phyloP scores from a whole-genome alignment of 2,113 vertebrate species.

The Burhinus bistriatus region DNA sequence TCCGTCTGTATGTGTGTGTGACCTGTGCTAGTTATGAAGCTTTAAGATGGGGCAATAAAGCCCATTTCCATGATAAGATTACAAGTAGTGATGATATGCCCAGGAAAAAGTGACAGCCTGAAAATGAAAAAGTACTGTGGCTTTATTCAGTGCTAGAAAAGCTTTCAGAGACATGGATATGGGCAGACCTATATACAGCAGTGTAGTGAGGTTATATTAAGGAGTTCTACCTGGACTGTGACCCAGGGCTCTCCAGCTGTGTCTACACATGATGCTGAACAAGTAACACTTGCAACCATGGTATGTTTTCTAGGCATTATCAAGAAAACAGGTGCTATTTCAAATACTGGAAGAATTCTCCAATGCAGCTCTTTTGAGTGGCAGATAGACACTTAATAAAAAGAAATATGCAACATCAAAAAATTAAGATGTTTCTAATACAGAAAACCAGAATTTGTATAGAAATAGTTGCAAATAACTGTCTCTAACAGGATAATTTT shows the following conservation, averaged over 20 bases:
- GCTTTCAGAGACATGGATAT: not conserved
- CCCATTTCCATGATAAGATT: not conserved
- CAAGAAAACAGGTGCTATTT: not conserved
- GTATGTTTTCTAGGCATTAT: not conserved
- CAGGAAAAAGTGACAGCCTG: not conserved
- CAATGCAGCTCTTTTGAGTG: not conserved
- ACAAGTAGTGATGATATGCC: not conserved
- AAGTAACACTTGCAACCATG: not conserved
- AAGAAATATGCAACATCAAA: not conserved
- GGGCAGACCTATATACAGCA: not conserved
- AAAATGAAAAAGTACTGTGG: not conserved
- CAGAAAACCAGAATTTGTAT: not conserved
- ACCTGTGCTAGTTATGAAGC: not conserved
- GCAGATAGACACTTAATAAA: not conserved
- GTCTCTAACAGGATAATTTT: not conserved
- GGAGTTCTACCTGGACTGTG: not conserved
- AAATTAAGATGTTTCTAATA: not conserved
- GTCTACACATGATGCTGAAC: not conserved
- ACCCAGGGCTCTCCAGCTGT: not conserved
- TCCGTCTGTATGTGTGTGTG: too few species aligned
- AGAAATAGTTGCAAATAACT: not conserved
- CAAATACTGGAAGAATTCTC: not conserved
- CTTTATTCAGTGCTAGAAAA: not conserved
- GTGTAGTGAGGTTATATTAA: not conserved
- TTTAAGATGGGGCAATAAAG: not conserved